Evolutionary conservation across 2,888 invertebrate species (phyloP).

Genomic region (Cerastis rubricosa): DNA sequence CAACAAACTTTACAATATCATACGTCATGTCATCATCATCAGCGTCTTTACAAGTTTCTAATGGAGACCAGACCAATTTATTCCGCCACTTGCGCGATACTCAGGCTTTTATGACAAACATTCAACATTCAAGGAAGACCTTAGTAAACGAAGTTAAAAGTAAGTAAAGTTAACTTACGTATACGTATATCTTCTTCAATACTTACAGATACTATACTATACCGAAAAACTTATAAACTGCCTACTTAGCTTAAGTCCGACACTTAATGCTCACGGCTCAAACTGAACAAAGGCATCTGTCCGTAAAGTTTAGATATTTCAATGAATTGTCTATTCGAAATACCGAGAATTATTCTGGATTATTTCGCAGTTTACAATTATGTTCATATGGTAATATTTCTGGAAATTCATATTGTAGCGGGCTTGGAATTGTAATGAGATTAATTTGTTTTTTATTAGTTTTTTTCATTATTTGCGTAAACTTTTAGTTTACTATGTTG

Average conservation of each 20-base stretch:
- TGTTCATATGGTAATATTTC: neutral
- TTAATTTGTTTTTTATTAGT: neutral
- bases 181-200: neutral
- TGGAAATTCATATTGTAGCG: neutral
- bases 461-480: neutral
- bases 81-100: neutral
- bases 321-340: slow-evolving; percentile 13
- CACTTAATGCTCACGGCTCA: neutral
- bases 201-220: neutral
- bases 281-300: slow-evolving; percentile 18
- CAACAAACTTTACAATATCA: neutral
- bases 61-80: too few relatives aligned
- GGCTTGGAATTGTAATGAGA: neutral
- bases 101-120: neutral
- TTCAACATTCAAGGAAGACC: neutral
- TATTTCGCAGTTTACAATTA: neutral
- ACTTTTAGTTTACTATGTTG: neutral
- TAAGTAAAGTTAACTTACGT: neutral
- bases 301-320: slow-evolving; percentile 34
- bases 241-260: neutral
- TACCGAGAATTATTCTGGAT: slow-evolving; percentile 4
- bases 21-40: too few relatives aligned
- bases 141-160: too few relatives aligned
- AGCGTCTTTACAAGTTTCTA: too few relatives aligned
- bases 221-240: neutral